Base-by-base conservation (phyloP, 2,888 invertebrate genomes). In the Mactromeris polynyma region DNA sequence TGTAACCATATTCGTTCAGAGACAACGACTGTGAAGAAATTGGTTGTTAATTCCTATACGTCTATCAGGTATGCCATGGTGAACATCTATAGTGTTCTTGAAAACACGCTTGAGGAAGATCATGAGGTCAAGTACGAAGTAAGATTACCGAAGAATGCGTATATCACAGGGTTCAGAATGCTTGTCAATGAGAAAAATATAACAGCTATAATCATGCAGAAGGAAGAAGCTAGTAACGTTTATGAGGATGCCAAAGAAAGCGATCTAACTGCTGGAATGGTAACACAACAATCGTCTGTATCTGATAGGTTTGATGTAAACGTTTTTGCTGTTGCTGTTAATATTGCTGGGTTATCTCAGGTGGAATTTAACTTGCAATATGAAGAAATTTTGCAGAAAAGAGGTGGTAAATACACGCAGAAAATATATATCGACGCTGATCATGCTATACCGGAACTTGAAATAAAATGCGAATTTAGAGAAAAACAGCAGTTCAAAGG, bases 31-130 rank as follows among this genome's bases (percentile, higher is more conserved):
- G 46, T 88, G n/a, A 80, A 54, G 17, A 51, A 81, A 54, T 14
- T 88, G 51, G 51, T 46, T 17, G 46, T 88, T n/a, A 88, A 4
- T 19, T 88, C 88, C 0, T 54, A 21, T 21, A 77, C 77, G 14
- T 73, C 88, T 11, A 38, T 81, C 1, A 79, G 84, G 21, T 88
- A 83, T 81, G 88, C 88, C 33, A 73, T 81, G 14, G 88, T 88
- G 2, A 69, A 54, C 26, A 36, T 88, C 4, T 21, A 31, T 40
- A 84, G 84, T 31, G 64, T 77, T 9, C 78, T 88, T 0, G 54
- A 73, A 40, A 88, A 88, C n/a, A 21, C 6, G 14, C 46, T 14
- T 1, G 21, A 42, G 3, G 26, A 33, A 26, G 77, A 64, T 17
- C 42, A 84, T 17, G 84, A 88, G 42, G 54, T 77, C 2, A 36